These are phyloP conservation scores for Eupithecia subfuscata DNA, from an alignment of 2,888 invertebrate genomes.

Conservation along the genomic window DNA sequence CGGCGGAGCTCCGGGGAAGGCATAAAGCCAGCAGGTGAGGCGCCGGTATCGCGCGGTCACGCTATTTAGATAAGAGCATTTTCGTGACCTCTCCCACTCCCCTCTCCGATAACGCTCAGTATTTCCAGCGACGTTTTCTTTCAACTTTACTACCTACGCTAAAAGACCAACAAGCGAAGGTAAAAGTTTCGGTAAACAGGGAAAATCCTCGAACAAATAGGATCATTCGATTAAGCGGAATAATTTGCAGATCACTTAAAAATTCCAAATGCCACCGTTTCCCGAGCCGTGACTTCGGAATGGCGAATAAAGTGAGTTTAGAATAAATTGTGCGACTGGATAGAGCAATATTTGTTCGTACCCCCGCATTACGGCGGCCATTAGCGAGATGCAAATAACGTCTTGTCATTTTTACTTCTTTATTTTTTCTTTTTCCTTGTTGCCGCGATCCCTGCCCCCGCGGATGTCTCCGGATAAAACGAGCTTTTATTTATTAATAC, in stretches of 20 bases:
- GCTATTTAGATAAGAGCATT: constrained; percentile 80
- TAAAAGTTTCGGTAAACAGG: constrained; percentile 54
- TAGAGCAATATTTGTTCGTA: constrained; percentile 84
- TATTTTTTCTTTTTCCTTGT: constrained; percentile 64
- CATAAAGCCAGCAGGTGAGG: constrained; percentile 79
- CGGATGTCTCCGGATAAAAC: constrained; percentile 51
- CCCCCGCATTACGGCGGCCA: constrained; percentile 82
- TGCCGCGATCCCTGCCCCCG: constrained; percentile 55
- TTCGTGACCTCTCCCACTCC: constrained; percentile 66
- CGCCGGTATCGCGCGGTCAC: constrained; percentile 77
- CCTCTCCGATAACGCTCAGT: constrained; percentile 64
- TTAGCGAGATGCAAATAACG: constrained; percentile 84
- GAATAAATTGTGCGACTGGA: constrained; percentile 83
- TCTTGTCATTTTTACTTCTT: constrained; percentile 83
- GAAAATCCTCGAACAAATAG: constrained; percentile 70
- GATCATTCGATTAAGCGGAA: constrained; percentile 80
- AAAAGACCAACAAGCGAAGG: constrained; percentile 35
- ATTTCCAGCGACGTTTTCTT: constrained; percentile 58
- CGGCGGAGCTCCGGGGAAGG: constrained; percentile 73
- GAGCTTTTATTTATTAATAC: constrained; percentile 51
- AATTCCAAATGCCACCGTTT: constrained; percentile 77
- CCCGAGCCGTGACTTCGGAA: constrained; percentile 72
- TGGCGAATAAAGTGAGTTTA: constrained; percentile 79
- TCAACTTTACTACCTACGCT: constrained; percentile 38
- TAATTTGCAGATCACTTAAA: constrained; percentile 81